These are phyloP conservation scores for Reticulitermes lucifugus DNA, from an alignment of 2,888 invertebrate species.

Conservation along the genomic window DNA sequence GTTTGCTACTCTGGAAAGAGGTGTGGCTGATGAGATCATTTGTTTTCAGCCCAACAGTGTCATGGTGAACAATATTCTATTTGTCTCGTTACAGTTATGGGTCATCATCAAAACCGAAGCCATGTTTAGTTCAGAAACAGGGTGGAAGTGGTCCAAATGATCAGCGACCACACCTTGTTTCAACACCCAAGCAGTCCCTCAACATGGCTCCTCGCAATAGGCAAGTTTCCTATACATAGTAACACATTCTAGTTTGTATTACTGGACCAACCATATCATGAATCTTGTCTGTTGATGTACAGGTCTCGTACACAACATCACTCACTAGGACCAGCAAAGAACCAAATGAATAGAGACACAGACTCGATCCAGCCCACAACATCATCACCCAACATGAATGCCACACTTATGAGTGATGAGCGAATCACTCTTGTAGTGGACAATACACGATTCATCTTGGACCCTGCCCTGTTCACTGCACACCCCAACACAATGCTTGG, in stretches of 20 bases:
- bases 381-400: conserved; percentile 46
- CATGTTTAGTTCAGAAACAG: conserved; percentile 72
- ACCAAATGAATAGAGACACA: conserved; percentile 57
- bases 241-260: conserved; percentile 12
- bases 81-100: conserved; percentile 66
- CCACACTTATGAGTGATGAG: conserved; percentile 70
- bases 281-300: conserved; percentile 53
- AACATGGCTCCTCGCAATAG: conserved; percentile 63
- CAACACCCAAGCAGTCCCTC: conserved; percentile 65
- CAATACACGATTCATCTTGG: conserved; percentile 93
- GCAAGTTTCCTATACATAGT: conserved; percentile 56
- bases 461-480: conserved; percentile 91
- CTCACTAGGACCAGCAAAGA: conserved; percentile 58
- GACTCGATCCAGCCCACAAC: conserved; percentile 56
- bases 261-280: not conserved
- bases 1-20: too few species aligned
- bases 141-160: conserved; percentile 63
- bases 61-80: too few species aligned
- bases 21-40: too few species aligned
- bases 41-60: too few species aligned
- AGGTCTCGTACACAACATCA: conserved; percentile 60
- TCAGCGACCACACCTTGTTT: conserved; percentile 66
- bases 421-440: conserved; percentile 95
- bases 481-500: conserved; percentile 99
- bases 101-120: conserved; percentile 73